Conservation (phyloP, 2,113 vertebrate genomes). For the Serinus canaria region DNA sequence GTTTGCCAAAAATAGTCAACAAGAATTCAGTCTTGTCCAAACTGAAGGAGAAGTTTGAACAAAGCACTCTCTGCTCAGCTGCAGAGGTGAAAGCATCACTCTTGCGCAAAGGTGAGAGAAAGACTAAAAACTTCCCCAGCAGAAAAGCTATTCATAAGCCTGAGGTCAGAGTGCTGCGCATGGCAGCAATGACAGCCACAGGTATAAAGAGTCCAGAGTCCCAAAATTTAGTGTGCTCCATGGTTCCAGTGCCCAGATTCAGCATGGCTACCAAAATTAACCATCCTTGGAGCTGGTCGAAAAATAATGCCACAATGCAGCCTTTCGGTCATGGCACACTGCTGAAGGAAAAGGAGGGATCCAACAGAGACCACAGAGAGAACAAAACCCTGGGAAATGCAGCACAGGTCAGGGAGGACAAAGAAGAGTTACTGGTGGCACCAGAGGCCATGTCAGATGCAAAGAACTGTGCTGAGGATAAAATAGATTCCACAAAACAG, state of each 20-base stretch:
- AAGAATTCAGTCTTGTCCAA: slow-evolving; percentile 71
- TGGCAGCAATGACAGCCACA: slow-evolving; percentile 33
- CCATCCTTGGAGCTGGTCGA: slow-evolving; percentile 60
- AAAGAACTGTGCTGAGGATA: neutral
- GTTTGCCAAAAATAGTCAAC: slow-evolving; percentile 45
- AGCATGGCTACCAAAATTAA: slow-evolving; percentile 65
- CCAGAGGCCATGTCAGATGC: neutral
- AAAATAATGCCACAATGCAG: slow-evolving; percentile 1
- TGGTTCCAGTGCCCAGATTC: slow-evolving; percentile 46
- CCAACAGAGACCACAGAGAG: neutral
- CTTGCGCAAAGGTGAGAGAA: slow-evolving; percentile 4
- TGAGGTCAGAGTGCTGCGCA: slow-evolving; percentile 40
- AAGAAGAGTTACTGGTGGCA: neutral
- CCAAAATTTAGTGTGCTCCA: slow-evolving; percentile 59
- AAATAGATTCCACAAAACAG: neutral
- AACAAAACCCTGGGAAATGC: neutral
- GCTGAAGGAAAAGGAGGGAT: neutral
- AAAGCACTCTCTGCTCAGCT: slow-evolving; percentile 64
- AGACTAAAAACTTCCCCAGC: neutral
- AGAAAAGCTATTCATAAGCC: slow-evolving; percentile 54
- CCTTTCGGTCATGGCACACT: neutral
- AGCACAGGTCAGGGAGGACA: neutral
- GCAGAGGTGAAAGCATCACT: slow-evolving; percentile 15
- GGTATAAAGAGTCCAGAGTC: slow-evolving; percentile 32
- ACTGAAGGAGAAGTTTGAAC: slow-evolving; percentile 83